A percentile compares a stretch with the other conserved stretches of the same genome.
These are phyloP conservation scores for Apis laboriosa DNA, from an alignment of 1,140 invertebrate species.

Conservation along the genomic window DNA sequence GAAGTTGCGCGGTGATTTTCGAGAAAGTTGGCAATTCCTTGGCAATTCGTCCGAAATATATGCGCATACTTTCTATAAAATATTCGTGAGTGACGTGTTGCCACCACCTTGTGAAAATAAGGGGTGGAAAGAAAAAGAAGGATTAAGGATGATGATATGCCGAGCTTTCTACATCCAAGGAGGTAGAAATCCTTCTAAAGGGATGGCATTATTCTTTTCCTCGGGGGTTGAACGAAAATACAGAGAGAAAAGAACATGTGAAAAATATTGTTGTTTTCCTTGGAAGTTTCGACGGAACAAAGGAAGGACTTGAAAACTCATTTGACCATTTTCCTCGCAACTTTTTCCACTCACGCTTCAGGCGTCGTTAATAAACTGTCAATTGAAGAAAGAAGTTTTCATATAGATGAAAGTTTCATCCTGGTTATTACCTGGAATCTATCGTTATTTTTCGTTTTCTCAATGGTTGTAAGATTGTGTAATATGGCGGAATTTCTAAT, in stretches of 20 bases:
- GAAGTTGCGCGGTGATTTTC: background rate
- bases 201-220: background rate
- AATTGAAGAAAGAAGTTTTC: constrained; percentile 9
- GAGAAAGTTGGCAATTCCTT: background rate
- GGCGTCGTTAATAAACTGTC: constrained; percentile 44
- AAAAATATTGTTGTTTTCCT: constrained; percentile 35
- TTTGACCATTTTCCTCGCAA: constrained; percentile 32
- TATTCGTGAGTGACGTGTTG: background rate
- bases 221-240: background rate
- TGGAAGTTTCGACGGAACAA: constrained; percentile 19
- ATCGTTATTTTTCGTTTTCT: background rate
- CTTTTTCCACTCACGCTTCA: background rate
- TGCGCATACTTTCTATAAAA: constrained; percentile 16
- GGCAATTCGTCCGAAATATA: background rate
- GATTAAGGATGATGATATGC: constrained; percentile 4
- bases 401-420: background rate
- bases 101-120: background rate
- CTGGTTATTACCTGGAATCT: background rate
- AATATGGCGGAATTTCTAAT: too few species aligned
- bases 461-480: background rate
- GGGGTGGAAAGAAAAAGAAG: background rate
- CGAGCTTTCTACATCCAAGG: background rate
- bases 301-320: constrained; percentile 28
- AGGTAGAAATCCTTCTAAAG: background rate
- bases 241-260: background rate